phyloP scores from a whole-genome alignment of 2,888 invertebrate genomes.

The Xylota segnis region DNA sequence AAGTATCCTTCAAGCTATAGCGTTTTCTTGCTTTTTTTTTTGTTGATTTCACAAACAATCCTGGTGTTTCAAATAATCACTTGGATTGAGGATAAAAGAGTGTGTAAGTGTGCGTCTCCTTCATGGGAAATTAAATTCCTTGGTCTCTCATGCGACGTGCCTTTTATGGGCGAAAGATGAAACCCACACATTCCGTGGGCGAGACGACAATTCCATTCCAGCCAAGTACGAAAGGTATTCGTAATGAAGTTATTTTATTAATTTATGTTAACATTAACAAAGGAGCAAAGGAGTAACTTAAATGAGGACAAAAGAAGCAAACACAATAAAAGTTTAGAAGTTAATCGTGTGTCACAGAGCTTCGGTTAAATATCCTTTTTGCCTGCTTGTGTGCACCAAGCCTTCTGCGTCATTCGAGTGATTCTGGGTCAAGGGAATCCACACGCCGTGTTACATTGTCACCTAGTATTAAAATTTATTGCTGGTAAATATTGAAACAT shows the following conservation, averaged over 20 bases:
- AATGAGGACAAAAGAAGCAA: slow-evolving; percentile 2
- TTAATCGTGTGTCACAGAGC: slow-evolving; percentile 37
- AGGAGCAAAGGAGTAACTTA: background rate
- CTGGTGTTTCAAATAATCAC: slow-evolving; percentile 35
- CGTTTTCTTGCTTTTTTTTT: too few species aligned
- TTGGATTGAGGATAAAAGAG: slow-evolving; percentile 22
- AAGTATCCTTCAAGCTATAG: slow-evolving; percentile 30
- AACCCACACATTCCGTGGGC: background rate
- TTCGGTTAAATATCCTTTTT: background rate
- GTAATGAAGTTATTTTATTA: slow-evolving; percentile 53
- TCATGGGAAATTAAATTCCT: slow-evolving; percentile 7
- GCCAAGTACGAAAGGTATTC: slow-evolving; percentile 1
- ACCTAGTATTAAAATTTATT: slow-evolving; percentile 67
- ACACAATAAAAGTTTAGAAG: slow-evolving; percentile 30
- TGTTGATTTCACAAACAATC: slow-evolving; percentile 40
- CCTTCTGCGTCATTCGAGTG: slow-evolving; percentile 40
- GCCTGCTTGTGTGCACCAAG: slow-evolving; percentile 1
- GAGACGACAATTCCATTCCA: slow-evolving; percentile 1
- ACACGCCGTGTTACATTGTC: slow-evolving; percentile 48
- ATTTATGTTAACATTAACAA: slow-evolving; percentile 47
- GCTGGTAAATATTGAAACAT: slow-evolving; percentile 68
- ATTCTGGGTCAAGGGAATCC: slow-evolving; percentile 70
- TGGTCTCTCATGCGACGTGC: background rate
- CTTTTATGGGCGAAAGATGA: background rate
- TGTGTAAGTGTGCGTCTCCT: background rate